Evolutionary conservation across 30 jellyfish, hydroid and myxozoan genomes (phyloP), one percentile per base, ranked within the genome.

Genomic region (Cassiopea andromeda): DNA sequence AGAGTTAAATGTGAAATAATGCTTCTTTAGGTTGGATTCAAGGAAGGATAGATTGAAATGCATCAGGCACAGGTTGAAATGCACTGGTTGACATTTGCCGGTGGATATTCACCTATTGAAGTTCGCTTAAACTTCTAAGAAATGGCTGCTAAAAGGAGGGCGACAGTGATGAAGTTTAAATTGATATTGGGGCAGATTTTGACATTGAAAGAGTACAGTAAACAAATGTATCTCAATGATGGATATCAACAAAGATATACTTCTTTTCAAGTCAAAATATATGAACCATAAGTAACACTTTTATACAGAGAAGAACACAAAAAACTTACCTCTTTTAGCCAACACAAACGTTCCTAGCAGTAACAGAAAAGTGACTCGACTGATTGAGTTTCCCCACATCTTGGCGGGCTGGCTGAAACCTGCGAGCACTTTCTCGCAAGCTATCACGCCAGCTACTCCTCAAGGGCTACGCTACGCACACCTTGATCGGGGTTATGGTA

Each of bases 321-420:
- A 64, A 61, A 67, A 75, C 93, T 86, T 78, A 86, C 93, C 93
- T 12, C 84, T 13, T 77, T 47, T 79, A 49, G 59, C 85, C 75
- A 43, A 44, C 44, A 86, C 82, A 77, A 86, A 75, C 14, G 89
- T 75, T 57, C 89, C 93, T 74, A 86, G 75, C 82, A 86, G 77
- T 59, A 78, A 7, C 16, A 86, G 78, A 2, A 86, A 1, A 12
- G 84, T 84, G 77, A 75, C 69, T 76, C 58, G 83, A 44, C 47
- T 86, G 48, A 45, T 75, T 84, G 93, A 86, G 93, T 60, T 79
- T 50, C 46, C 93, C 93, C 93, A 80, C 93, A 86, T 86, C 83
- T 76, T 86, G 85, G 93, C 90, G 93, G 93, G 85, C 93, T 86
- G 93, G 93, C 85, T 86, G 93, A 86, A 75, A 86, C 93, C 93